Conservation (phyloP, 1,140 invertebrate species). For the Microplitis demolitor region DNA sequence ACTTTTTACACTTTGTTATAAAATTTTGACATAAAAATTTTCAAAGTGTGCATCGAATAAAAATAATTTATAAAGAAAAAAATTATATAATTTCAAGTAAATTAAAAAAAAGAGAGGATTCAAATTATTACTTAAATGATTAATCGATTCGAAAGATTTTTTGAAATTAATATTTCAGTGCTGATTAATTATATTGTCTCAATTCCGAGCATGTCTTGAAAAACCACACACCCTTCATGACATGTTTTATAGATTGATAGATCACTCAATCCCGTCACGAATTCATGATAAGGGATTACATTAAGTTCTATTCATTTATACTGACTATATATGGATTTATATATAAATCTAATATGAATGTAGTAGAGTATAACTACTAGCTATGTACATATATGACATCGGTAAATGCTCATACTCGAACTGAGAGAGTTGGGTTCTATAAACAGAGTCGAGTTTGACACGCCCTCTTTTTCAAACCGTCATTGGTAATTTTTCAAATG, state of each 20-base stretch:
- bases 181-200: not conserved
- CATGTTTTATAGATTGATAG: constrained; percentile 8
- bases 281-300: constrained; percentile 6
- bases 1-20: no score
- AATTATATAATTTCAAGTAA: not conserved
- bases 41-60: not conserved
- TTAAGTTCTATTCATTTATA: not conserved
- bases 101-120: not conserved
- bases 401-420: not conserved
- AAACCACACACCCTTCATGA: not conserved
- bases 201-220: constrained; percentile 1
- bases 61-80: not conserved
- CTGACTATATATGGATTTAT: not conserved
- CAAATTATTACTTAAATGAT: constrained; percentile 8
- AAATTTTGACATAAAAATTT: not conserved
- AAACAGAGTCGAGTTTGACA: not conserved
- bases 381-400: no score
- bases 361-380: no score
- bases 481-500: constrained; percentile 3
- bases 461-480: constrained; percentile 1
- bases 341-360: no score
- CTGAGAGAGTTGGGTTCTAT: not conserved
- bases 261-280: constrained; percentile 13
- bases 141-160: not conserved
- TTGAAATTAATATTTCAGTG: not conserved